Evolutionary conservation across 1,140 invertebrate genomes (phyloP).

Genomic region (Drosophila mayri): DNA sequence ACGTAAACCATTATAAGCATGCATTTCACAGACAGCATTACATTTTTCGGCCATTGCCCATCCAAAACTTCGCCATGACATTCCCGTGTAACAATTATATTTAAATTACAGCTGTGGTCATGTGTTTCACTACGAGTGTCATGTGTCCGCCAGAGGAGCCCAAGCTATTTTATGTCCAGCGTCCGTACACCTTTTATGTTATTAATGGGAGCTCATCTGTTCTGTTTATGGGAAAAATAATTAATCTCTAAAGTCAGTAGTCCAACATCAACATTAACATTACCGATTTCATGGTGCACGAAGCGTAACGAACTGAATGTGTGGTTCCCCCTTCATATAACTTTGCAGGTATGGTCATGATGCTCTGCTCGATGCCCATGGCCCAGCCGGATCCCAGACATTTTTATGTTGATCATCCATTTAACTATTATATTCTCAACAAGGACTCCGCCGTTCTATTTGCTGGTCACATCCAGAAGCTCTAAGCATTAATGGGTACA

Average conservation of each 20-base stretch:
- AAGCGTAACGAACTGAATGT: constrained; percentile 8
- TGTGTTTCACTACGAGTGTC: not conserved
- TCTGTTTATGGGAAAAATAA: constrained; percentile 31
- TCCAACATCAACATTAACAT: not conserved
- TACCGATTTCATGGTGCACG: not conserved
- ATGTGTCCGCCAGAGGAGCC: constrained; percentile 1
- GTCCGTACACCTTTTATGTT: constrained; percentile 32
- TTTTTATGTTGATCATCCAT: constrained; percentile 54
- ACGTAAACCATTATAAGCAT: not conserved
- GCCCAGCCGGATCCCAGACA: constrained; percentile 39
- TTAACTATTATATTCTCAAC: constrained; percentile 51
- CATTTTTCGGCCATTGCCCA: not conserved
- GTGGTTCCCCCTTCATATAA: constrained; percentile 25
- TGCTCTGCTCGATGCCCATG: constrained; percentile 56
- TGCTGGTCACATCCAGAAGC: constrained; percentile 41
- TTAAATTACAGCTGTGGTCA: constrained; percentile 36
- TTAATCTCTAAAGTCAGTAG: not conserved
- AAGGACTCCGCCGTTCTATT: constrained; percentile 34
- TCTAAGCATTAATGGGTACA: constrained; percentile 16
- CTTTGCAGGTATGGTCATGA: constrained; percentile 39
- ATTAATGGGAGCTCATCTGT: not conserved
- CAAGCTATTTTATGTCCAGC: constrained; percentile 14
- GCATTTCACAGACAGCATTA: not conserved
- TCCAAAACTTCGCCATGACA: not conserved
- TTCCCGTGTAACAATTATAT: not conserved